These are phyloP conservation scores for Anthopleura sola DNA, from an alignment of 64 coral and sea anemone species.

Conservation along the genomic window DNA sequence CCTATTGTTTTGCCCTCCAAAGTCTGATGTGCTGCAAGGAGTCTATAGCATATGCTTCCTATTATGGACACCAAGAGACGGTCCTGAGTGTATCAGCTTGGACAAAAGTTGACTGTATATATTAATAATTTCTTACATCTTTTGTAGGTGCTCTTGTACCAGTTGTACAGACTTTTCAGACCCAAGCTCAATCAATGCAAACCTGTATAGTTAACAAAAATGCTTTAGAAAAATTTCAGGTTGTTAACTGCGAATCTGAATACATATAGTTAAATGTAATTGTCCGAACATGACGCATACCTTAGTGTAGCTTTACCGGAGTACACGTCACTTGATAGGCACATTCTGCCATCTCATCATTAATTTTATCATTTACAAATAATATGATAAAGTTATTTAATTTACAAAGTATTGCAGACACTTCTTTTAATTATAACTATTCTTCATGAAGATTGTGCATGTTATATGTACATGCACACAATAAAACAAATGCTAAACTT, in stretches of 20 bases:
- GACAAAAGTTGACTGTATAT: too few species aligned
- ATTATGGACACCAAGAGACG: too few species aligned
- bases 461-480: too few species aligned
- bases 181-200: constrained; percentile 75
- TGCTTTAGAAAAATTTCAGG: background rate
- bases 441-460: too few species aligned
- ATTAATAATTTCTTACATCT: constrained; percentile 61
- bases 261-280: background rate
- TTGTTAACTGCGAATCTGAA: background rate
- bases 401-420: background rate
- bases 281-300: background rate
- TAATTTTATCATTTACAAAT: background rate
- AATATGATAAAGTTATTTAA: background rate
- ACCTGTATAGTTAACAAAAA: constrained; percentile 7
- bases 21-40: too few species aligned
- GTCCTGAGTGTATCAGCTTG: too few species aligned
- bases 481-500: too few species aligned
- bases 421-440: too few species aligned
- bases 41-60: too few species aligned
- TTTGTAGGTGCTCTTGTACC: constrained; percentile 60
- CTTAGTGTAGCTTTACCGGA: background rate
- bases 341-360: constrained; percentile 8
- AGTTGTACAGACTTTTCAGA: constrained; percentile 60
- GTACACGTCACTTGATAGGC: constrained; percentile 10
- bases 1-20: too few species aligned